phyloP scores from a whole-genome alignment of 1,140 invertebrate genomes.

The Drosophila pseudoananassae region DNA sequence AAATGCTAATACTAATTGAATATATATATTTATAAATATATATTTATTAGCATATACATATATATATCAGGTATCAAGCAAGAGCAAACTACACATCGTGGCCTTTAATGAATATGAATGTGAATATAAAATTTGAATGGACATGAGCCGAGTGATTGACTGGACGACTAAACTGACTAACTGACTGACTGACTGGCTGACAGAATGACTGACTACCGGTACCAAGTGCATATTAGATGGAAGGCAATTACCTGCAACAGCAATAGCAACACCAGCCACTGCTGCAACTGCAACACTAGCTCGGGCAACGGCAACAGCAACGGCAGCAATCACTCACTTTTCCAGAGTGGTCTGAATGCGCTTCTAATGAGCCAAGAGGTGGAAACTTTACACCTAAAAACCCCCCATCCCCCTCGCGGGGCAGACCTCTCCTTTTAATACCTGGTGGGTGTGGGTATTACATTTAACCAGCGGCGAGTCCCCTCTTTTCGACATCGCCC shows the following conservation, averaged over 20 bases:
- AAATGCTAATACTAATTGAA: conserved; percentile 56
- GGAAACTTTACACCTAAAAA: conserved; percentile 37
- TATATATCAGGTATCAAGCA: no score
- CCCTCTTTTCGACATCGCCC: conserved; percentile 13
- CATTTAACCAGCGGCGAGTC: not conserved
- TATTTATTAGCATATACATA: not conserved
- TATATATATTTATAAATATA: conserved; percentile 4
- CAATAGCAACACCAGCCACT: conserved; percentile 13
- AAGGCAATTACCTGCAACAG: conserved; percentile 44
- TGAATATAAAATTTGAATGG: conserved; percentile 33
- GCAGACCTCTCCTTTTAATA: conserved; percentile 1
- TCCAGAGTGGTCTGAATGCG: conserved; percentile 40
- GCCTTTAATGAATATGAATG: conserved; percentile 44
- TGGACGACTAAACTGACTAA: conserved; percentile 8
- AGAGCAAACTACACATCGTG: not conserved
- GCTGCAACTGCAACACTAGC: not conserved
- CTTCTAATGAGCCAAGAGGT: conserved; percentile 51
- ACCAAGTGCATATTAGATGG: conserved; percentile 62
- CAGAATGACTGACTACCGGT: conserved; percentile 43
- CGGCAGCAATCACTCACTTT: conserved; percentile 33
- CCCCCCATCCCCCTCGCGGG: not conserved
- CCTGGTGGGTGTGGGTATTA: conserved; percentile 7
- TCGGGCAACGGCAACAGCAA: conserved; percentile 1
- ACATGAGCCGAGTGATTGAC: conserved; percentile 17
- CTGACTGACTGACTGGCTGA: conserved; percentile 46